These are phyloP conservation scores for Sandelia bainsii DNA, from an alignment of 2,797 vertebrate species.

Conservation along the genomic window DNA sequence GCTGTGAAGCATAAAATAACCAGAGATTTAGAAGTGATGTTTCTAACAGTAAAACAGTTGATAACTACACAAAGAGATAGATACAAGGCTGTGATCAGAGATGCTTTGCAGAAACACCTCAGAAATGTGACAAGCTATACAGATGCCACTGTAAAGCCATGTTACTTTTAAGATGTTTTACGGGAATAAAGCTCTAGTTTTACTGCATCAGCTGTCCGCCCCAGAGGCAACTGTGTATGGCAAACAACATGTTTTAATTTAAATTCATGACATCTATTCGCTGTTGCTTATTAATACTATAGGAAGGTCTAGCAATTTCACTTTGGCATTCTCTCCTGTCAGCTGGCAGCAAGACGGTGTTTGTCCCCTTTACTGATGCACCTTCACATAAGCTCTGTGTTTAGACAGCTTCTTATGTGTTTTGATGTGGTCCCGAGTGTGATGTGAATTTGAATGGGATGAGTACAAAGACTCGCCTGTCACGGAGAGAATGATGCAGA, in stretches of 20 bases:
- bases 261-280: constrained; percentile 8
- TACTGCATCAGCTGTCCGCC: background rate
- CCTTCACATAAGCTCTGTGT: constrained; percentile 57
- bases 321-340: constrained; percentile 23
- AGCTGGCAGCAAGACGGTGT: constrained; percentile 16
- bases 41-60: background rate
- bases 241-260: constrained; percentile 17
- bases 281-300: background rate
- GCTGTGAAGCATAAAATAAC: constrained; percentile 20
- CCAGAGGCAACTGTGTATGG: background rate
- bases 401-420: constrained; percentile 62
- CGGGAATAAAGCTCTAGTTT: background rate
- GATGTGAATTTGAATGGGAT: constrained; percentile 71
- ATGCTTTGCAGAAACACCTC: background rate
- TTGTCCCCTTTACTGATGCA: constrained; percentile 47
- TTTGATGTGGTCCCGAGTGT: constrained; percentile 53
- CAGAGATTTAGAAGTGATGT: constrained; percentile 1
- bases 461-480: constrained; percentile 63
- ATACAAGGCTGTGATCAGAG: background rate
- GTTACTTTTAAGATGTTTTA: background rate
- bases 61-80: background rate
- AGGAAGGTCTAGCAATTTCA: background rate
- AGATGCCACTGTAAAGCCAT: background rate
- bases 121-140: background rate
- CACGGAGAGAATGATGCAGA: constrained; percentile 55